These are phyloP conservation scores for Drosophila sp. DNA, from an alignment of 1,140 invertebrate species.

Conservation along the genomic window DNA sequence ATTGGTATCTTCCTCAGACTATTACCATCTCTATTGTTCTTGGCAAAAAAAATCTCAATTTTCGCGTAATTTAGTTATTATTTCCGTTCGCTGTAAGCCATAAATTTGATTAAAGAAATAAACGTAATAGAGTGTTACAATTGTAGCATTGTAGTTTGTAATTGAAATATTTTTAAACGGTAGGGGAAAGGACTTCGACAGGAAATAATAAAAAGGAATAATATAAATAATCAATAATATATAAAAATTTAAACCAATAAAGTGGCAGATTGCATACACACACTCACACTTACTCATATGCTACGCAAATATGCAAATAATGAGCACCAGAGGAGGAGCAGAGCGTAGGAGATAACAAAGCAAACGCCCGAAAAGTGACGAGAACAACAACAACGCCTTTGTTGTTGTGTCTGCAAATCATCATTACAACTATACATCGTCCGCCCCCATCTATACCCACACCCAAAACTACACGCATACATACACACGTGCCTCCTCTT, in stretches of 20 bases:
- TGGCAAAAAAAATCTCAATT: conserved; percentile 36
- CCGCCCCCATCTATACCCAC: conserved; percentile 20
- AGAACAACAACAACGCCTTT: conserved; percentile 51
- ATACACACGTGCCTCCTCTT: conserved; percentile 27
- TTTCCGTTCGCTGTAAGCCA: conserved; percentile 11
- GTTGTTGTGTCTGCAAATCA: conserved; percentile 48
- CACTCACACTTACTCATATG: conserved; percentile 32
- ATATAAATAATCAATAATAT: conserved; percentile 66
- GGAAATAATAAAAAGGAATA: neutral
- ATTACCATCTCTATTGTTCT: conserved; percentile 52
- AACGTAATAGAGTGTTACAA: neutral
- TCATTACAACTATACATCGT: conserved; percentile 21
- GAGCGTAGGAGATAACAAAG: conserved; percentile 64
- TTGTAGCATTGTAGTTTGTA: neutral
- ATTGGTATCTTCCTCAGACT: conserved; percentile 39
- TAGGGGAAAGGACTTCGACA: neutral
- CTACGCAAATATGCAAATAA: conserved; percentile 53
- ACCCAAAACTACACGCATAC: conserved; percentile 14
- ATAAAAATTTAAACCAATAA: conserved; percentile 35
- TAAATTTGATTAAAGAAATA: conserved; percentile 2
- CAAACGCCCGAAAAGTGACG: conserved; percentile 59
- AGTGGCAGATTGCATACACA: conserved; percentile 24
- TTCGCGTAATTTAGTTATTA: conserved; percentile 41
- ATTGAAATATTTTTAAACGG: neutral
- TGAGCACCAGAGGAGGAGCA: conserved; percentile 43